These are phyloP conservation scores for Scrobipalpa atriplicella DNA, from an alignment of 2,888 invertebrate genomes.

Conservation along the genomic window DNA sequence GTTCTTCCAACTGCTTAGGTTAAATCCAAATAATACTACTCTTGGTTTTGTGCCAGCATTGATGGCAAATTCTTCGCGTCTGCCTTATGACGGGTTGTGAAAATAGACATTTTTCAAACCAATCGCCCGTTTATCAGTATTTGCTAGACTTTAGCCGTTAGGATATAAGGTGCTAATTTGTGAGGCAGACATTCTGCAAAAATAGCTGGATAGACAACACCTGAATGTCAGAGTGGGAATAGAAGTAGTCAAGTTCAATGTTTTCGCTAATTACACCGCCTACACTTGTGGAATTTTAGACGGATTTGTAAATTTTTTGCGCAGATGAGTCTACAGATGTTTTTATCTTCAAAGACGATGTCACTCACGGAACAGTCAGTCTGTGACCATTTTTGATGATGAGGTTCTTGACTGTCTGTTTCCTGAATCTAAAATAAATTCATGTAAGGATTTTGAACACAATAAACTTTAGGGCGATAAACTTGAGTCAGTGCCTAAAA, in stretches of 20 bases:
- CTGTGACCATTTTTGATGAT: slow-evolving; percentile 11
- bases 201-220: slow-evolving; percentile 32
- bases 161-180: slow-evolving; percentile 36
- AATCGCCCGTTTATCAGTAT: slow-evolving; percentile 8
- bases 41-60: slow-evolving; percentile 54
- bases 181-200: slow-evolving; percentile 3
- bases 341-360: slow-evolving; percentile 15
- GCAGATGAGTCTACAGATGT: slow-evolving; percentile 10
- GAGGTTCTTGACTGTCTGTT: slow-evolving; percentile 17
- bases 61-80: slow-evolving; percentile 45
- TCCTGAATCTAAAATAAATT: slow-evolving; percentile 1
- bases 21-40: slow-evolving; percentile 42
- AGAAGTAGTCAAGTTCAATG: slow-evolving; percentile 71
- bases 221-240: slow-evolving; percentile 50
- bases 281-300: slow-evolving; percentile 52
- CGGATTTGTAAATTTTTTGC: slow-evolving; percentile 30
- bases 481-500: neutral
- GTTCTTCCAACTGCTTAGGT: slow-evolving; percentile 29
- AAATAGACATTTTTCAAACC: slow-evolving; percentile 38
- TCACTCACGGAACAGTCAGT: slow-evolving; percentile 8
- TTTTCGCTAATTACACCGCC: slow-evolving; percentile 60
- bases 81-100: slow-evolving; percentile 40
- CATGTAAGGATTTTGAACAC: neutral
- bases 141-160: slow-evolving; percentile 16
- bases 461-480: neutral